These are phyloP conservation scores for Brachionichthys hirsutus DNA, from an alignment of 2,113 vertebrate species.

Conservation along the genomic window DNA sequence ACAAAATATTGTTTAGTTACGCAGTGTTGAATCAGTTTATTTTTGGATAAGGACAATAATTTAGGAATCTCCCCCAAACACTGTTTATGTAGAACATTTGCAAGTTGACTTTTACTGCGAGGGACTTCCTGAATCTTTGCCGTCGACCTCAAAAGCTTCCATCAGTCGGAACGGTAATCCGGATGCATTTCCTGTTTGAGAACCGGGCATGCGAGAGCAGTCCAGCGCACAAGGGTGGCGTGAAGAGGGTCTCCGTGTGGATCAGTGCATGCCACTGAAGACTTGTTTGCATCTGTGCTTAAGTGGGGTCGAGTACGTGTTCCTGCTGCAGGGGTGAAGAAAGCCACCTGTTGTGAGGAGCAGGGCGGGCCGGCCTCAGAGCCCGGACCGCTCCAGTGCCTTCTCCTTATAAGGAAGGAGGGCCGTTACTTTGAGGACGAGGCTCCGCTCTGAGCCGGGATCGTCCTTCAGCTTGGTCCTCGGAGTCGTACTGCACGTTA, in stretches of 20 bases:
- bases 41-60: no score
- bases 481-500: conserved; percentile 16
- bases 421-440: conserved; percentile 45
- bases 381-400: conserved; percentile 18
- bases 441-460: conserved; percentile 14
- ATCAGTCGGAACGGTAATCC: conserved; percentile 17
- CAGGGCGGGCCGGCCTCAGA: conserved; percentile 1
- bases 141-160: background rate
- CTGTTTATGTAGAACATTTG: background rate
- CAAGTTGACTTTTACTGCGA: conserved; percentile 1
- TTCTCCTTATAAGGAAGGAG: conserved; percentile 71
- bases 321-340: conserved; percentile 50
- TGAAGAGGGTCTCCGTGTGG: background rate
- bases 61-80: no score
- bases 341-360: conserved; percentile 65
- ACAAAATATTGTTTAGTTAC: no score
- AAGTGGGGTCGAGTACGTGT: conserved; percentile 31
- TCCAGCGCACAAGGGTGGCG: conserved; percentile 1
- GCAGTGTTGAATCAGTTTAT: no score
- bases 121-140: background rate
- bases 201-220: conserved; percentile 12
- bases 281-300: conserved; percentile 17
- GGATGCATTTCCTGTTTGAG: conserved; percentile 42
- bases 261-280: background rate
- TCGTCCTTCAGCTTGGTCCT: conserved; percentile 25